Evolutionary conservation across 2,113 vertebrate genomes (phyloP).

Genomic region (Tympanuchus pallidicinctus): DNA sequence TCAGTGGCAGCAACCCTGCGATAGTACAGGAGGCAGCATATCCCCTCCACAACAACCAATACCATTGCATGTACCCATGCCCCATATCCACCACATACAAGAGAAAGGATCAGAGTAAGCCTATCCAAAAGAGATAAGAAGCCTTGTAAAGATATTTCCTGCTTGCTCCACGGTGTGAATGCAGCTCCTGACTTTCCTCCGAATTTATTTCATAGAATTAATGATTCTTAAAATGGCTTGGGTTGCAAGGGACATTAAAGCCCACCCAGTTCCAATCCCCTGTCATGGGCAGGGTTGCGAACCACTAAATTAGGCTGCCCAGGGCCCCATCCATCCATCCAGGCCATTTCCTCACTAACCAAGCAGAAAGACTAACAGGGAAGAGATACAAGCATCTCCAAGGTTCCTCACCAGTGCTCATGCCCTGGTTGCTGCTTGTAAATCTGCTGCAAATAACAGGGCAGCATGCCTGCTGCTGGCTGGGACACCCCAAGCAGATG

Average conservation of each 20-base stretch:
- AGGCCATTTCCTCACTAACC: background rate
- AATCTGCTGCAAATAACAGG: background rate
- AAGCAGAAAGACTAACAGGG: background rate
- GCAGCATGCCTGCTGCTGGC: background rate
- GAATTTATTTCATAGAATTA: background rate
- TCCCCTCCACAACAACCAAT: background rate
- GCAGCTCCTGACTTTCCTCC: background rate
- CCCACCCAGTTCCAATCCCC: no score
- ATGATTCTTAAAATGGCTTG: no score
- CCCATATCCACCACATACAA: background rate
- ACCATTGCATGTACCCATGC: background rate
- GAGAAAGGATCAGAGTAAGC: background rate
- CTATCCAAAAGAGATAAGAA: background rate
- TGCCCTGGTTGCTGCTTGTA: background rate
- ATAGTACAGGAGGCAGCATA: background rate
- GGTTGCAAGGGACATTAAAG: no score
- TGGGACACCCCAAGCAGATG: background rate
- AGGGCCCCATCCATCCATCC: no score
- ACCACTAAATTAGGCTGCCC: no score
- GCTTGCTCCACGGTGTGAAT: background rate
- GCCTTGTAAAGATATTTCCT: background rate
- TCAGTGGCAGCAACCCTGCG: background rate
- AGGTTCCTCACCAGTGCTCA: background rate
- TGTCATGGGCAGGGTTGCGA: no score
- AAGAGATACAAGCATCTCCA: background rate